phyloP scores from a whole-genome alignment of 2,113 vertebrate genomes.

The Lamprologus ornatipinnis region DNA sequence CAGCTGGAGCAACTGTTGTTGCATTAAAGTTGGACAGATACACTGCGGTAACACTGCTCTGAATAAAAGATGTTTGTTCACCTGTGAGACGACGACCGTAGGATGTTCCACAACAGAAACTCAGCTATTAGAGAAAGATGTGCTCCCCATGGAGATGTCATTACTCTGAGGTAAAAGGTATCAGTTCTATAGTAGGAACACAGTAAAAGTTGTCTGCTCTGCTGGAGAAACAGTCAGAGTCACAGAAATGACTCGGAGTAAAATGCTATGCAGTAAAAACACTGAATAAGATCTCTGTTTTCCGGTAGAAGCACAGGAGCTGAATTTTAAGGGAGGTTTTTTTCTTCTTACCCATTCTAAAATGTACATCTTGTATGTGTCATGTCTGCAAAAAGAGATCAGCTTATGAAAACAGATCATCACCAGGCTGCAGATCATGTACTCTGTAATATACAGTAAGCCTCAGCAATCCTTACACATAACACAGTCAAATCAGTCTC shows the following conservation, averaged over 20 bases:
- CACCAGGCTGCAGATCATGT: background rate
- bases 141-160: background rate
- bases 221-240: background rate
- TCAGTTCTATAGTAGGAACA: background rate
- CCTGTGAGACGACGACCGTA: background rate
- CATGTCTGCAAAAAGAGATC: background rate
- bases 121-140: slow-evolving; percentile 3
- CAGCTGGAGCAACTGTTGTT: slow-evolving; percentile 29
- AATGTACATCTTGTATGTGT: background rate
- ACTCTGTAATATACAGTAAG: background rate
- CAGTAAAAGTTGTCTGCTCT: background rate
- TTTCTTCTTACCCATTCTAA: background rate
- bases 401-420: background rate
- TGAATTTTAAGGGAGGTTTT: background rate
- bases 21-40: slow-evolving; percentile 24
- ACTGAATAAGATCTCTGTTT: background rate
- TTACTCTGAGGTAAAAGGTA: slow-evolving; percentile 15
- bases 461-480: background rate
- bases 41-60: background rate
- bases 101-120: background rate
- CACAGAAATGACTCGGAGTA: background rate
- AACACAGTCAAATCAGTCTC: background rate
- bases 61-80: slow-evolving; percentile 22
- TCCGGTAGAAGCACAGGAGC: background rate
- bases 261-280: background rate